Evolutionary conservation across 2,113 vertebrate genomes (phyloP).

Genomic region (Tapirus terrestris): DNA sequence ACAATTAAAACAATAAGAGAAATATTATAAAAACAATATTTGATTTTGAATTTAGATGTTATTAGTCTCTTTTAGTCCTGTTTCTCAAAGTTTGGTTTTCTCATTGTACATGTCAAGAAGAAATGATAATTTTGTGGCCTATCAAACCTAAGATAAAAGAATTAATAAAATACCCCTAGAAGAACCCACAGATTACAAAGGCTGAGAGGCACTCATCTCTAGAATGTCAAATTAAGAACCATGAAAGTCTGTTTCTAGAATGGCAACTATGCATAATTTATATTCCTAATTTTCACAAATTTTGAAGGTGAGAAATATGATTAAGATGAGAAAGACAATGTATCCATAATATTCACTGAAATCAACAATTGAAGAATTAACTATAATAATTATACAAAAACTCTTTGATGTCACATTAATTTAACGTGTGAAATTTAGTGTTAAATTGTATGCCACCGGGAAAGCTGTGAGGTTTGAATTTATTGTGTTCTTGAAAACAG

Average conservation of each 20-base stretch:
- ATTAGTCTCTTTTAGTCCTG: neutral
- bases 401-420: neutral
- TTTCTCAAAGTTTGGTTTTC: neutral
- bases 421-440: neutral
- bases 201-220: neutral
- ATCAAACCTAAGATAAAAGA: neutral
- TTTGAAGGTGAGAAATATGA: neutral
- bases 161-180: neutral
- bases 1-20: neutral
- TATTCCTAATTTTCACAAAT: neutral
- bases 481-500: neutral
- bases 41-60: neutral
- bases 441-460: too few relatives aligned
- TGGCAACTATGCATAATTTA: neutral
- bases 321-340: neutral
- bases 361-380: neutral
- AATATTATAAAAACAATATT: neutral
- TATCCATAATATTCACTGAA: neutral
- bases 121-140: neutral
- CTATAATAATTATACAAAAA: neutral
- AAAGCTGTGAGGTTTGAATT: neutral
- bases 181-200: neutral
- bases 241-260: neutral
- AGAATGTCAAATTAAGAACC: neutral
- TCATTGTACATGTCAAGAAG: neutral